phyloP scores from a whole-genome alignment of 2,113 vertebrate species.

The Lanius collurio region DNA sequence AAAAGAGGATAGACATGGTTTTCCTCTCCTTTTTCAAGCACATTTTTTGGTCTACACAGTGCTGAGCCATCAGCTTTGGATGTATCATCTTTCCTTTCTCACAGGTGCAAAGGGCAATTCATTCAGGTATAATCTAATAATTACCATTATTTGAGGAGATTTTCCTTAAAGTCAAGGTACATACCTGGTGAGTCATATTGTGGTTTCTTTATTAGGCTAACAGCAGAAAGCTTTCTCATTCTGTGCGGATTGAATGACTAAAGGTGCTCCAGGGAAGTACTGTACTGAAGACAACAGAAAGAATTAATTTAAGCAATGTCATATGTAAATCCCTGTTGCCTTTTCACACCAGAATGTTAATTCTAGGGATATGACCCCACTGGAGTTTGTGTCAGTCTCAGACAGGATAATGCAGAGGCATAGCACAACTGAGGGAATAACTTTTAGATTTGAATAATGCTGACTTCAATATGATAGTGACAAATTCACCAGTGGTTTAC shows the following conservation, averaged over 20 bases:
- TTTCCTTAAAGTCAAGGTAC: conserved; percentile 46
- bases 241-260: conserved; percentile 17
- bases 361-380: conserved; percentile 25
- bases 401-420: conserved; percentile 21
- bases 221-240: conserved; percentile 46
- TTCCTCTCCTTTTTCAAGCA: neutral
- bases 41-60: neutral
- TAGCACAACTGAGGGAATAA: neutral
- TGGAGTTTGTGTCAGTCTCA: conserved; percentile 43
- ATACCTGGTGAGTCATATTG: conserved; percentile 36
- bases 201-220: conserved; percentile 49
- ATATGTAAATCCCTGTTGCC: conserved; percentile 33
- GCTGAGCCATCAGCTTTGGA: conserved; percentile 41
- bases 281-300: conserved; percentile 48
- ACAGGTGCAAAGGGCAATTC: conserved; percentile 36
- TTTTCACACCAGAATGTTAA: conserved; percentile 51
- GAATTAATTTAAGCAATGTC: conserved; percentile 54
- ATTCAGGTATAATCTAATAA: neutral
- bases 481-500: conserved; percentile 31
- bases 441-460: conserved; percentile 32
- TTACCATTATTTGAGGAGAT: conserved; percentile 23
- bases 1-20: neutral
- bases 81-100: conserved; percentile 35
- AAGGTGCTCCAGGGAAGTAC: conserved; percentile 56
- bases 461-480: conserved; percentile 18